phyloP scores from a whole-genome alignment of 2,888 invertebrate species.

The Diaphora mendica region DNA sequence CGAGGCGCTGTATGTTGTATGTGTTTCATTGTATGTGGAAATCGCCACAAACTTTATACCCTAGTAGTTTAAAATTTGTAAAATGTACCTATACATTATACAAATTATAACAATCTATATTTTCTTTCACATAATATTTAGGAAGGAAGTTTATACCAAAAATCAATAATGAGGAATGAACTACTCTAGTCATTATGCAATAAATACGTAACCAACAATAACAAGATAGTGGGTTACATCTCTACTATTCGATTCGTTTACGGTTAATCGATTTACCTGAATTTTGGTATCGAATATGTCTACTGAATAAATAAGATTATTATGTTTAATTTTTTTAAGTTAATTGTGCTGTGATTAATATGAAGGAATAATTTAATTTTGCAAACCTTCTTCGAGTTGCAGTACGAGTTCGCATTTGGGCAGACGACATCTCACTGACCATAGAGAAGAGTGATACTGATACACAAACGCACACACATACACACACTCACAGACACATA shows the following conservation, averaged over 20 bases:
- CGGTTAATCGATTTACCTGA: conserved; percentile 40
- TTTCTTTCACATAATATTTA: not conserved
- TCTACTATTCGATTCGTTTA: conserved; percentile 35
- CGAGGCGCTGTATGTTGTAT: not conserved
- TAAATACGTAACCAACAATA: conserved; percentile 17
- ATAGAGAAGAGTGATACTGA: too few relatives aligned
- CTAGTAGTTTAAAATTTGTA: too few relatives aligned
- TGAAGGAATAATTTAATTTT: too few relatives aligned
- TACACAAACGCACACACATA: too few relatives aligned
- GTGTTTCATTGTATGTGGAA: not conserved
- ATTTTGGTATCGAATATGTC: conserved; percentile 26
- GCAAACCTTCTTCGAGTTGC: too few relatives aligned
- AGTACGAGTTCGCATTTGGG: too few relatives aligned
- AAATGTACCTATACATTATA: too few relatives aligned
- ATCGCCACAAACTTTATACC: too few relatives aligned
- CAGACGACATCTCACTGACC: too few relatives aligned
- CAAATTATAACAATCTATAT: not conserved
- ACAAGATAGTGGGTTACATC: conserved; percentile 31
- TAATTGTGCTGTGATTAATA: too few relatives aligned
- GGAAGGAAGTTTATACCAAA: conserved; percentile 10
- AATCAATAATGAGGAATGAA: conserved; percentile 7
- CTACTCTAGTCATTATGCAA: conserved; percentile 24
- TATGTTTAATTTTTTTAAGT: not conserved
- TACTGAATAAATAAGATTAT: not conserved
- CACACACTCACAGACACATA: too few relatives aligned